These are phyloP conservation scores for Andrena cerasifolii DNA, from an alignment of 1,140 invertebrate genomes.

Conservation along the genomic window DNA sequence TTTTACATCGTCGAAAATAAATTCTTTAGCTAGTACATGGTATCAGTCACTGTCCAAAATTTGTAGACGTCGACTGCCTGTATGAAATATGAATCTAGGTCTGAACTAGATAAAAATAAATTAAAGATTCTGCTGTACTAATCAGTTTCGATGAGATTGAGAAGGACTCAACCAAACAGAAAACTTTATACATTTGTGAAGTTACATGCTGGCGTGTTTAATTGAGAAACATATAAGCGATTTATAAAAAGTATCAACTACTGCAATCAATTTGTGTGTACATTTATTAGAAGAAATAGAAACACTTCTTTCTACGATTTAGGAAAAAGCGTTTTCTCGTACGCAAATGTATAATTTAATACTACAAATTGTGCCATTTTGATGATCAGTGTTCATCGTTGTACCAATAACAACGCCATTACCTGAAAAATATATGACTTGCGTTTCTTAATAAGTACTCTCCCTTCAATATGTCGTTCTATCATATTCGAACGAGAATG, in stretches of 20 bases:
- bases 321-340: not conserved
- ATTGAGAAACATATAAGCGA: not conserved
- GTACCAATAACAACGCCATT: slow-evolving; percentile 7
- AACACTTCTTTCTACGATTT: slow-evolving; percentile 1
- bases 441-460: not conserved
- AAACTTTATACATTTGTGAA: no score
- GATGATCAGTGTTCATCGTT: slow-evolving; percentile 9
- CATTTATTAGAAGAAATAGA: not conserved
- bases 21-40: no score
- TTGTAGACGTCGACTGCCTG: not conserved
- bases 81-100: not conserved
- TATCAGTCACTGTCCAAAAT: no score
- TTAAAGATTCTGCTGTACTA: not conserved
- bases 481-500: no score
- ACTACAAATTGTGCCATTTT: slow-evolving; percentile 26
- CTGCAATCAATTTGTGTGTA: not conserved
- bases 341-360: not conserved
- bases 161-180: not conserved
- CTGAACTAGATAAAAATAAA: not conserved
- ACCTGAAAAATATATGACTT: not conserved
- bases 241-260: not conserved
- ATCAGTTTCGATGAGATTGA: not conserved
- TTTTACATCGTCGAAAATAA: no score
- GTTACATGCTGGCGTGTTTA: not conserved
- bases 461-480: no score